Evolutionary conservation across 2,888 invertebrate species (phyloP).

Genomic region (Anthophora plumipes): DNA sequence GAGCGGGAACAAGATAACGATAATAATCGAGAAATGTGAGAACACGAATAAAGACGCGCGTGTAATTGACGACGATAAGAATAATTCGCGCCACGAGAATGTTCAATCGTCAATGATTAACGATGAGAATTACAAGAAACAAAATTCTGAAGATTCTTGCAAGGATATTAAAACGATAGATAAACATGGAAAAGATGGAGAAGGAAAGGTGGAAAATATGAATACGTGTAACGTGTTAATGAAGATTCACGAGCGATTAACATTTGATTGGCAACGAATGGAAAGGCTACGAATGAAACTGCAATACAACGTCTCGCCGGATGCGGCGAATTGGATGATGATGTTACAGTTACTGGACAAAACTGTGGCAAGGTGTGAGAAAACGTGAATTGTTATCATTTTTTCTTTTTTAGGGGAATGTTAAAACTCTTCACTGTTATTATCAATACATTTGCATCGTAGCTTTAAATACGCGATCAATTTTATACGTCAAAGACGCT

Average conservation of each 20-base stretch:
- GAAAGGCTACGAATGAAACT: slow-evolving; percentile 11
- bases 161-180: not conserved
- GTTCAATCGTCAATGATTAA: not conserved
- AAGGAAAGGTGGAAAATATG: not conserved
- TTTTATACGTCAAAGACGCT: no score
- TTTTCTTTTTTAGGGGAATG: not conserved
- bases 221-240: slow-evolving; percentile 41
- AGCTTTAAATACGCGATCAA: no score
- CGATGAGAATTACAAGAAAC: not conserved
- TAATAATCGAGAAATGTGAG: not conserved
- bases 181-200: not conserved
- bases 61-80: not conserved
- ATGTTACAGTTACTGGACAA: slow-evolving; percentile 24
- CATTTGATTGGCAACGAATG: slow-evolving; percentile 14
- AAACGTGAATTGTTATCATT: not conserved
- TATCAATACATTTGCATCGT: no score
- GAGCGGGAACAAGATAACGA: not conserved
- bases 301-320: not conserved
- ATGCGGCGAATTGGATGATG: not conserved
- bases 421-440: not conserved
- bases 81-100: not conserved
- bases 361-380: slow-evolving; percentile 41
- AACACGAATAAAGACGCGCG: not conserved
- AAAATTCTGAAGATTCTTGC: not conserved
- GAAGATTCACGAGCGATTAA: slow-evolving; percentile 24